Evolutionary conservation across 2,113 vertebrate genomes (phyloP).

Genomic region (Martes martes): DNA sequence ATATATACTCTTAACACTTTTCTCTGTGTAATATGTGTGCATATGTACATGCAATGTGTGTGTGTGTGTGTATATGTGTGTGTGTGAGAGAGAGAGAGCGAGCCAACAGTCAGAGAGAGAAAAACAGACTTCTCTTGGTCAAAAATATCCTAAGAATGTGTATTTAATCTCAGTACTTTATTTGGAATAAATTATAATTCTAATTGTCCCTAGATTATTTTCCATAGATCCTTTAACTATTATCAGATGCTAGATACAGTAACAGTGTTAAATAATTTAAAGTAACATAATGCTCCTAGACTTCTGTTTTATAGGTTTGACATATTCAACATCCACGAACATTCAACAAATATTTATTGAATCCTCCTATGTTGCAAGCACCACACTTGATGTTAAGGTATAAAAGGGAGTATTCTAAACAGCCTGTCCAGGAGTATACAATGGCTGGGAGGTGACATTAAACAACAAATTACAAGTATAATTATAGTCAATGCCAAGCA

Average conservation of each 20-base stretch:
- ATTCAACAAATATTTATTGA: neutral
- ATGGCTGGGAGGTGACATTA: neutral
- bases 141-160: neutral
- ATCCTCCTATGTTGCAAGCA: neutral
- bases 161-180: neutral
- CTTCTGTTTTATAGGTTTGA: neutral
- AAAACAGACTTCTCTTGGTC: neutral
- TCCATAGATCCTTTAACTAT: neutral
- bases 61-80: neutral
- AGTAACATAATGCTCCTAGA: neutral
- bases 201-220: neutral
- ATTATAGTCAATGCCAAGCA: neutral
- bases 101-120: neutral
- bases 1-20: neutral
- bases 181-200: neutral
- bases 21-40: neutral
- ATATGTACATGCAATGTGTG: neutral
- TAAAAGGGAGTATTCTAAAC: neutral
- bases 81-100: neutral
- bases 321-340: neutral
- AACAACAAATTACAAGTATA: neutral
- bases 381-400: neutral
- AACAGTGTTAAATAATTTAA: neutral
- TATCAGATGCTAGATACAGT: neutral
- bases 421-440: neutral